Percentiles rank a stretch among this genome's conserved stretches.
Evolutionary conservation across 2,797 vertebrate genomes (phyloP).

Genomic region (Liasis olivaceus): DNA sequence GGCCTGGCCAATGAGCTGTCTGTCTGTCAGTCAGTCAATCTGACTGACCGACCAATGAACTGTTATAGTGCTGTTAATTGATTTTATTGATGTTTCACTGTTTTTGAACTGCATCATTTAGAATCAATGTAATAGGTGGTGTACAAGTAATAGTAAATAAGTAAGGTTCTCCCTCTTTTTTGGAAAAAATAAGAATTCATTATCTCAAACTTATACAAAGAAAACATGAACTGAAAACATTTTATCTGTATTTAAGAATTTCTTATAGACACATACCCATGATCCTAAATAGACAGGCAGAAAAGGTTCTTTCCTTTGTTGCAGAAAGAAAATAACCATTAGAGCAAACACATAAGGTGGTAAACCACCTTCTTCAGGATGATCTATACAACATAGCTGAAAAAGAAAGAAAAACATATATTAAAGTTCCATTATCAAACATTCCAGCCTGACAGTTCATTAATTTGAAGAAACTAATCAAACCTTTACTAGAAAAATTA

Average conservation of each 20-base stretch:
- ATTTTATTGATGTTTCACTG: neutral
- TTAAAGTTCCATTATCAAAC: neutral
- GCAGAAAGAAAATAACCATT: conserved; percentile 93
- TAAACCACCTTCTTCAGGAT: conserved; percentile 89
- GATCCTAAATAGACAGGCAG: conserved; percentile 89
- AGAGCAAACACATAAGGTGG: conserved; percentile 87
- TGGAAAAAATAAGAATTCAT: neutral
- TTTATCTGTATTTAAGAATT: neutral
- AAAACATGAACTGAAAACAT: conserved; percentile 5
- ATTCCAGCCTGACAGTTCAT: neutral
- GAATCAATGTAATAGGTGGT: neutral
- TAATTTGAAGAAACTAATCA: conserved; percentile 4
- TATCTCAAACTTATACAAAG: neutral
- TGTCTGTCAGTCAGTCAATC: too few species aligned
- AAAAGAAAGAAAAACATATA: neutral
- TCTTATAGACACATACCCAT: conserved; percentile 77
- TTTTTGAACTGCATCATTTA: neutral
- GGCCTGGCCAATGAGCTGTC: neutral
- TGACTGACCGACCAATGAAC: neutral
- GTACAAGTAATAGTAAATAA: neutral
- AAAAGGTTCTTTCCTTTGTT: conserved; percentile 87
- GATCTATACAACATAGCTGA: conserved; percentile 88
- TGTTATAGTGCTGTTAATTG: neutral
- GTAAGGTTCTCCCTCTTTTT: neutral
- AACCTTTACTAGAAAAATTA: conserved; percentile 1